Evolutionary conservation across 2,888 invertebrate species (phyloP).

Genomic region (Epistrophe eligans): DNA sequence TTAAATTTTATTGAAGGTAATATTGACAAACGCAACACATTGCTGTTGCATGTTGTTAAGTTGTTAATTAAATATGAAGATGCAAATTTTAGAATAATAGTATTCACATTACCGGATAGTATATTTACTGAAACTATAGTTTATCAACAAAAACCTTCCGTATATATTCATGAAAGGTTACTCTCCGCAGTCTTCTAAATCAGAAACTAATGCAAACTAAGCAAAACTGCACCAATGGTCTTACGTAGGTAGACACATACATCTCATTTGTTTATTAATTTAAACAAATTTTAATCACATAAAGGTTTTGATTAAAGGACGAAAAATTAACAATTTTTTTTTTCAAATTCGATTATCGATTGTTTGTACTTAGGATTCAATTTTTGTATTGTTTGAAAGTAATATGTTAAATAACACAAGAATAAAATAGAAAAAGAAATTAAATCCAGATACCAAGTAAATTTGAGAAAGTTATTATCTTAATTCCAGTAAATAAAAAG

Average conservation of each 20-base stretch:
- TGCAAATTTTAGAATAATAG: background rate
- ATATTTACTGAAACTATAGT: background rate
- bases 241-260: no score
- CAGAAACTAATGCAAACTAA: background rate
- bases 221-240: background rate
- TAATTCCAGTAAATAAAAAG: background rate
- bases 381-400: no score
- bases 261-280: no score
- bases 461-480: background rate
- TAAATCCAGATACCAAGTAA: background rate
- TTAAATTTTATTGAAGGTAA: conserved; percentile 23
- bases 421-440: no score
- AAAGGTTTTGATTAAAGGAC: no score
- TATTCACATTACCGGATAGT: background rate
- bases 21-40: conserved; percentile 4
- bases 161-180: background rate
- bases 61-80: background rate
- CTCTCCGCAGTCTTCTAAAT: no score
- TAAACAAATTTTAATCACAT: no score
- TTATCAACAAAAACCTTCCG: background rate
- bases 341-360: no score
- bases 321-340: no score
- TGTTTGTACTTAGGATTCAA: no score
- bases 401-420: no score
- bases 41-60: background rate